Base-by-base conservation (phyloP, 1,140 invertebrate genomes). In the Leptestheria dahalacensis region DNA sequence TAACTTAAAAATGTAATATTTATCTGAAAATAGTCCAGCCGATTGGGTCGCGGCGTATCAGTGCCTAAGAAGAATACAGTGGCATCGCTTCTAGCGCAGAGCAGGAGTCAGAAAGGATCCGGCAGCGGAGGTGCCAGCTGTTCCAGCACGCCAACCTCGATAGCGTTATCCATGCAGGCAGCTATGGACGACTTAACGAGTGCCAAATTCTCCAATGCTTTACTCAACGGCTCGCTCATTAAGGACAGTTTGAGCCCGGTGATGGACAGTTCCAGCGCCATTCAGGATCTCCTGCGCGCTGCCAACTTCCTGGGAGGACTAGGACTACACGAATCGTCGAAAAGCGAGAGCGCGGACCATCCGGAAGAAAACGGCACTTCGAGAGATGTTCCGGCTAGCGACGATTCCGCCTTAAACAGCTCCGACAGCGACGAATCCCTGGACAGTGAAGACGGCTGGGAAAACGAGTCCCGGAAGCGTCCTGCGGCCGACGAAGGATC, bases 21-120 rank as follows among this genome's bases (percentile, higher is more conserved):
- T 41, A 9, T 15, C 33, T n/a, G n/a, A n/a, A n/a, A n/a, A n/a
- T n/a, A 41, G 33, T 41, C 33, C 0, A 76, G 86, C 12, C 88
- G 89, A 71, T 75, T 90, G 9, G 87, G 87, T 9, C 77, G 86
- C 2, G 86, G 86, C 1, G 84, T 88, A 2, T 88, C 85, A 63
- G 88, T 88, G 68, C 86, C 86, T 25, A 91, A 91, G 76, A 91
- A 91, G 74, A 91, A 91, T 67, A 91, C 88, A 0, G 88, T 91
- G 0, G 88, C 88, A 0, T 90, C 87, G 23, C 71, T 91, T 26
- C 71, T 91, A 23, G 87, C 87, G 0, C 86, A 89, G 72, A 87
- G 84, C 65, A 74, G 87, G 64, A 60, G 51, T 21, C 53, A 55
- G 53, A 26, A 33, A 26, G 33, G 53, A 15, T 21, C 53, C 2